Evolutionary conservation across 2,797 vertebrate genomes (phyloP).

Genomic region (Gadopsis bispinosus): DNA sequence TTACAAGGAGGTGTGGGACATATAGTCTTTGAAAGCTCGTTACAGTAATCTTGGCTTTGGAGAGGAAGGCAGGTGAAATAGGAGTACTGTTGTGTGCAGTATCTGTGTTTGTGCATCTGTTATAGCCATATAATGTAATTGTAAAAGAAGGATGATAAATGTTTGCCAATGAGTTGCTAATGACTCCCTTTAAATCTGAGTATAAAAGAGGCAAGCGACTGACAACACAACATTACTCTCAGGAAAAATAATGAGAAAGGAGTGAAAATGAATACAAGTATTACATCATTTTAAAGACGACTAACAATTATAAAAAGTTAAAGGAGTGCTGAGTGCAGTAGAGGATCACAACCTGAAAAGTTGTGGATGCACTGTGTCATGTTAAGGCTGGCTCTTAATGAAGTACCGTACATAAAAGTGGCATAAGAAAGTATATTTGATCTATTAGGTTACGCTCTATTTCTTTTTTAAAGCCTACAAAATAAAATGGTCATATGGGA

Average conservation of each 20-base stretch:
- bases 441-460: conserved; percentile 15
- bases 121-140: not conserved
- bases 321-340: not conserved
- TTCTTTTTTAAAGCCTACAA: conserved; percentile 20
- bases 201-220: not conserved
- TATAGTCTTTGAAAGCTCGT: conserved; percentile 17
- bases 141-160: not conserved
- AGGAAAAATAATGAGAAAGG: not conserved
- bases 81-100: not conserved
- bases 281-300: not conserved
- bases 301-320: not conserved
- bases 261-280: conserved; percentile 1
- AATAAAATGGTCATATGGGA: conserved; percentile 55
- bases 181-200: conserved; percentile 14
- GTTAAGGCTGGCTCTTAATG: conserved; percentile 30
- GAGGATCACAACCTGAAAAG: conserved; percentile 2
- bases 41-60: conserved; percentile 9
- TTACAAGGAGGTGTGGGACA: conserved; percentile 22
- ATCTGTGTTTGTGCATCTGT: conserved; percentile 2
- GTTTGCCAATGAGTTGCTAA: not conserved
- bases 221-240: not conserved
- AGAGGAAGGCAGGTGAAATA: not conserved
- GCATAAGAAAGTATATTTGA: conserved; percentile 40
- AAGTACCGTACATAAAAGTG: conserved; percentile 56
- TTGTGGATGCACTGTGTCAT: conserved; percentile 12